Base-by-base conservation (phyloP, 2,113 vertebrate genomes). In the Melanocharis versteri region DNA sequence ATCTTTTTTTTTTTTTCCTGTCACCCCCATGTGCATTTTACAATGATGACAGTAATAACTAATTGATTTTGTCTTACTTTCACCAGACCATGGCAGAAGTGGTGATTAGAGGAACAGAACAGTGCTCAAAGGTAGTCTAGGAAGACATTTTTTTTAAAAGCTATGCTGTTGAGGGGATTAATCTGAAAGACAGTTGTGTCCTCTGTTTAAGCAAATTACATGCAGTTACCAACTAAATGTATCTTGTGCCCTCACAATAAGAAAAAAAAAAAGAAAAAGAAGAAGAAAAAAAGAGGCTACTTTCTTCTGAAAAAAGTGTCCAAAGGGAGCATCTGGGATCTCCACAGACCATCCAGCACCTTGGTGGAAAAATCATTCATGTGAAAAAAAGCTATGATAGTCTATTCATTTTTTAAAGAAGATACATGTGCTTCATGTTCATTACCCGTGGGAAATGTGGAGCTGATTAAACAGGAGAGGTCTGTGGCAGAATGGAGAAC, bases 401-500 rank as follows among this genome's bases (percentile, higher is more conserved):
- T 30, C 28, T 82, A 56, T 37, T 62, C 3, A 40, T 50, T 91
- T 53, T 72, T 47, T 26, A 10, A 37, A 82, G 48, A 50, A 69
- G 12, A 75, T 75, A 44, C n/a, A 65, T 0, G 0, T 72, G 27
- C 3, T 65, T 16, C 40, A 2, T 30, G 19, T 57, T 91, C 27
- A 64, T 76, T 83, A 76, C 24, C n/a, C 30, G 19, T 0, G 1
- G n/a, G 88, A 83, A 94, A 72, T 2, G 3, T 53, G 57, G 82
- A 83, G 40, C 66, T 95, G 78, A 90, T 94, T 93, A 94, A 96
- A 91, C 21, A 82, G 26, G 39, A 89, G 37, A 94, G 27, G 17
- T 66, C 60, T 87, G 70, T 57, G 45, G 37, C 47, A 93, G 61
- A 91, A 45, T 45, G 23, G 22, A 85, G 82, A 90, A 83, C n/a